Evolutionary conservation across 1,140 invertebrate species (phyloP), one percentile per base, ranked within the genome.

Genomic region (Aphaenogaster floridana): DNA sequence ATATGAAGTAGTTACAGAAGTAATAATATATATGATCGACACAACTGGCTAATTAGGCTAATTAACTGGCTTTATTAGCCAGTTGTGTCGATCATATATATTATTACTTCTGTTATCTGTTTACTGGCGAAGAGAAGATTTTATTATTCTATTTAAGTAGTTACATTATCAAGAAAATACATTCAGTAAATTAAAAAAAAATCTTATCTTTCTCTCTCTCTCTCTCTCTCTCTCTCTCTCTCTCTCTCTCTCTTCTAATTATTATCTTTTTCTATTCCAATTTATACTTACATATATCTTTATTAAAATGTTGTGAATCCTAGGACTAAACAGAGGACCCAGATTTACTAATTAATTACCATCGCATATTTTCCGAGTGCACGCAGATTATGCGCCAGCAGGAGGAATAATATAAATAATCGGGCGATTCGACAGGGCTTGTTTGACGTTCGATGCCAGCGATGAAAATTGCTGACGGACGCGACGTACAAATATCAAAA

Each of bases 381-480:
- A 39, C 1, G 11, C 15, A n/a, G 74, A 45, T 59, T 42, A 45
- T n/a, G 11, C 15, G 39, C 48, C 36, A 36, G 36, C 8, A 2
- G 17, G 39, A 36, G 66, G 9, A 15, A 64, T 28, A 52, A 45
- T 39, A 50, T 57, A 68, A 80, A 9, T 36, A 50, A 76, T 59
- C 36, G 36, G 9, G 11, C 50, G 68, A 45, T 50, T 54, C 61
- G 48, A 17, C 9, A 13, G 45, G 15, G 6, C 11, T 28, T 15
- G 39, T 45, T 9, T 48, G 64, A 36, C 34, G 15, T 68, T 59
- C 21, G 48, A 52, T 28, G 61, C 45, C 39, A 50, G 84, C 69
- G 52, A 80, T 76, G 87, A 92, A 91, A 77, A 90, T 78, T 48
- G 69, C 45, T 74, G 69, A 84, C 45, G 69, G 63, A 76, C 39